Conservation (phyloP, 2,113 vertebrate species). For the Lanius ludovicianus region DNA sequence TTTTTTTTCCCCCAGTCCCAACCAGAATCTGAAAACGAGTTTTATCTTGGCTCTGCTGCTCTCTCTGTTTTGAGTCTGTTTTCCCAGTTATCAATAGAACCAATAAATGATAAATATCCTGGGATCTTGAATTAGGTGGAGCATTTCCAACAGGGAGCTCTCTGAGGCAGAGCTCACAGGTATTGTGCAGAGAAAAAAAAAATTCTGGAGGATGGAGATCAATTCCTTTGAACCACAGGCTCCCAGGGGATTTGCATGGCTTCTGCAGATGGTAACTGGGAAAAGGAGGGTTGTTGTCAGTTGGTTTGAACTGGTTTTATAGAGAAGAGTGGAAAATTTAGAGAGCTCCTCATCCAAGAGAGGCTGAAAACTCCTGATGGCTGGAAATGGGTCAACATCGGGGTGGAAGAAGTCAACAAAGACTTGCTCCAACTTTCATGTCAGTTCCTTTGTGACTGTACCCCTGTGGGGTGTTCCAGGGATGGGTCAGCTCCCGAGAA, state of each 20-base stretch:
- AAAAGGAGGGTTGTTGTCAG: background rate
- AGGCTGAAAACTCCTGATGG: background rate
- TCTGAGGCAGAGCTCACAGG: background rate
- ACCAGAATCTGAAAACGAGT: background rate
- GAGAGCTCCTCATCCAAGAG: background rate
- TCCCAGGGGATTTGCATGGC: background rate
- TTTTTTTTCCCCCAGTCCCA: background rate
- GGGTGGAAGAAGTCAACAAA: conserved; percentile 55
- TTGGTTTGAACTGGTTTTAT: background rate
- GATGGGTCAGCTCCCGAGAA: conserved; percentile 51
- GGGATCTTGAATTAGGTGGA: background rate
- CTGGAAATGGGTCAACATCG: conserved; percentile 21
- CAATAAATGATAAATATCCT: background rate
- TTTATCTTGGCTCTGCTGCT: background rate
- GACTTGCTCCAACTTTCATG: conserved; percentile 39
- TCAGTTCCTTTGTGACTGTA: conserved; percentile 59
- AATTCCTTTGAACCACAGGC: background rate
- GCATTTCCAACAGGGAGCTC: background rate
- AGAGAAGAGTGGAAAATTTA: background rate
- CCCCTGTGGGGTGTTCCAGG: conserved; percentile 32
- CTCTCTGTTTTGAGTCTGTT: background rate
- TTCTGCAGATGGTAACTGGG: background rate
- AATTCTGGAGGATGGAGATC: background rate
- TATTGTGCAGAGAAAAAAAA: background rate
- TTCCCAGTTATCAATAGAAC: background rate